Evolutionary conservation across 1,140 invertebrate genomes (phyloP), one percentile per base, ranked within the genome.

Genomic region (Pentalonia nigronervosa): DNA sequence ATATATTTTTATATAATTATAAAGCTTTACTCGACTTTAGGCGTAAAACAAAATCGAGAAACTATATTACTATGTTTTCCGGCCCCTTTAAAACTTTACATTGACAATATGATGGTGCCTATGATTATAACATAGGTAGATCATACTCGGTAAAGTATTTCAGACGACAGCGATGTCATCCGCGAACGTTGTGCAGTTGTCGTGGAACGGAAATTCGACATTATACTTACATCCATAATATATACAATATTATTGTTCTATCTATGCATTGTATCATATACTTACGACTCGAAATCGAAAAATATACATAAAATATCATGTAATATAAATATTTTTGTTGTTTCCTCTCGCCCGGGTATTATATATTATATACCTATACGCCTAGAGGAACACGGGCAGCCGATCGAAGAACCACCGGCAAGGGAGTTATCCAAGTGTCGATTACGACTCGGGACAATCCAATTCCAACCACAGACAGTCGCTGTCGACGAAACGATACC

Each of bases 381-480:
- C n/a, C 41, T 41, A 93, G 91, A 48, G 76, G 14, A 25, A 93
- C 25, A 30, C 84, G 2, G 81, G 90, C 9, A 50, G 6, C 34
- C 48, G 89, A 8, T 17, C 14, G 1, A 36, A 56, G 9, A 93
- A 93, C 50, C 36, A 93, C 2, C 48, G 41, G 1, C 91, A 84
- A 53, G 81, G 48, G 25, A 84, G 20, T 41, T 53, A 93, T 53
- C 25, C 91, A 0, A 86, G 48, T 30, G 14, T 2, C 9, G 91
- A 93, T 84, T 93, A 93, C 48, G 91, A 93, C 25, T 25, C 2
- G 23, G 53, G 91, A 53, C 81, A 56, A 20, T 9, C 91, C 23
- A 84, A 50, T 41, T 53, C 34, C 76, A 34, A 50, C 81, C 2
- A 50, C 47, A 86, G 47, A 47, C 91, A 50, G 36, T 9, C 47